These are phyloP conservation scores for Pelagia noctiluca DNA, from an alignment of 30 jellyfish, hydroid and myxozoan species.

Conservation along the genomic window DNA sequence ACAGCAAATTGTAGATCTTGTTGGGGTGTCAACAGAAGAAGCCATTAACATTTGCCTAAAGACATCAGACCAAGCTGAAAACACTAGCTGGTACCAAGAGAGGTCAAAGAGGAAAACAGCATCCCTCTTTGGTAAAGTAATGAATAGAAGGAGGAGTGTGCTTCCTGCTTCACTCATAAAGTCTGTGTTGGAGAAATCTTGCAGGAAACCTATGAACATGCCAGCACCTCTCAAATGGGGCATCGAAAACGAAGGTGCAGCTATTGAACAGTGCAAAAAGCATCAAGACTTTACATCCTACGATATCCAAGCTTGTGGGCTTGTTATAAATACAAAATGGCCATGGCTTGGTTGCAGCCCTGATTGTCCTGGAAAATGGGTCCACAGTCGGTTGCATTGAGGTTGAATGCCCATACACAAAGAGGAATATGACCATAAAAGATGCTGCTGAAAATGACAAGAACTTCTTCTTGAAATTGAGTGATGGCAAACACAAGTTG, in stretches of 20 bases:
- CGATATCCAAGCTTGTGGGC: too few species aligned
- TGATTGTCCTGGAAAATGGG: too few species aligned
- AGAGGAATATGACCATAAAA: slow-evolving; percentile 31
- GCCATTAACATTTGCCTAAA: slow-evolving; percentile 13
- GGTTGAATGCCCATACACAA: slow-evolving; percentile 21
- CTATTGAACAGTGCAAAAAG: slow-evolving; percentile 9
- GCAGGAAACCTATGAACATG: slow-evolving; percentile 30
- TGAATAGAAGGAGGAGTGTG: slow-evolving; percentile 52
- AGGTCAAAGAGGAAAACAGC: slow-evolving; percentile 54
- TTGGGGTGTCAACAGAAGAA: slow-evolving; percentile 35
- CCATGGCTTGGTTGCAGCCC: too few species aligned
- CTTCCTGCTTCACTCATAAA: slow-evolving; percentile 36
- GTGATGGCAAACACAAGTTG: too few species aligned
- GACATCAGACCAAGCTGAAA: slow-evolving; percentile 21
- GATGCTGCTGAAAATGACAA: slow-evolving; percentile 34
- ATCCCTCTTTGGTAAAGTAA: slow-evolving; percentile 49
- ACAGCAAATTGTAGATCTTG: slow-evolving; percentile 20
- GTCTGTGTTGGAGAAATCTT: background rate
- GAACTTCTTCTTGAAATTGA: too few species aligned
- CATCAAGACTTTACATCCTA: too few species aligned
- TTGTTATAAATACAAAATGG: too few species aligned
- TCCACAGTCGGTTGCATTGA: too few species aligned
- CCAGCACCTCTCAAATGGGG: slow-evolving; percentile 59
- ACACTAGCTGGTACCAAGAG: slow-evolving; percentile 44
- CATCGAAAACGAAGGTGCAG: slow-evolving; percentile 16